phyloP scores from a whole-genome alignment of 2,113 vertebrate species.

The Circaetus cinerascens region DNA sequence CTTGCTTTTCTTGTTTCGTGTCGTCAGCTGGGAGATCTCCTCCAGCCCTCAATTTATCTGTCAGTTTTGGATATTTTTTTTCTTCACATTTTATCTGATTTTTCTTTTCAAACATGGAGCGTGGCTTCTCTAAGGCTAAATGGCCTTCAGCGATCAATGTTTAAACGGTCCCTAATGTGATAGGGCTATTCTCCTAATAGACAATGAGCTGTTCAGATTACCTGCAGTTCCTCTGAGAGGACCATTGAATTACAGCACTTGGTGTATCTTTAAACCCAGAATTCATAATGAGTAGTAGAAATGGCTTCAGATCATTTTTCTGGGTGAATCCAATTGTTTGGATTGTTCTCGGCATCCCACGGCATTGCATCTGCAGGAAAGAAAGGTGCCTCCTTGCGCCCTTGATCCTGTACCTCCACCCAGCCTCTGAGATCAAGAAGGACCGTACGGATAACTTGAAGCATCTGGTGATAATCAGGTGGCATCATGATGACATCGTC shows the following conservation, averaged over 20 bases:
- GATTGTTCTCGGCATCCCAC: neutral
- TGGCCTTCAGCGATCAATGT: neutral
- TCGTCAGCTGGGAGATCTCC: neutral
- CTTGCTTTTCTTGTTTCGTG: neutral
- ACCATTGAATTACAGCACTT: neutral
- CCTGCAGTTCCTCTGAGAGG: neutral
- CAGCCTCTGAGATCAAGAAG: neutral
- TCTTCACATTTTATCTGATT: neutral
- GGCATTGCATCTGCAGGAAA: neutral
- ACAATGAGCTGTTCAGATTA: neutral
- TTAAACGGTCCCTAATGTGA: neutral
- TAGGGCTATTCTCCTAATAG: neutral
- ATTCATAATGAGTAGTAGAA: neutral
- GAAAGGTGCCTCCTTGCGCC: neutral
- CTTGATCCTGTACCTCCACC: neutral
- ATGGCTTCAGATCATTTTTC: neutral
- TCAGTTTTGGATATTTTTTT: neutral
- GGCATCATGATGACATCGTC: neutral
- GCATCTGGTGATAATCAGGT: neutral
- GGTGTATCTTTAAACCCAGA: neutral
- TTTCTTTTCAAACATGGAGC: neutral
- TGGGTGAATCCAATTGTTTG: neutral
- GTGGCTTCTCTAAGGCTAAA: neutral
- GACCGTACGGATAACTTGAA: neutral
- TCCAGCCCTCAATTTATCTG: neutral